phyloP scores from a whole-genome alignment of 1,140 invertebrate species.

The Musca vetustissima region DNA sequence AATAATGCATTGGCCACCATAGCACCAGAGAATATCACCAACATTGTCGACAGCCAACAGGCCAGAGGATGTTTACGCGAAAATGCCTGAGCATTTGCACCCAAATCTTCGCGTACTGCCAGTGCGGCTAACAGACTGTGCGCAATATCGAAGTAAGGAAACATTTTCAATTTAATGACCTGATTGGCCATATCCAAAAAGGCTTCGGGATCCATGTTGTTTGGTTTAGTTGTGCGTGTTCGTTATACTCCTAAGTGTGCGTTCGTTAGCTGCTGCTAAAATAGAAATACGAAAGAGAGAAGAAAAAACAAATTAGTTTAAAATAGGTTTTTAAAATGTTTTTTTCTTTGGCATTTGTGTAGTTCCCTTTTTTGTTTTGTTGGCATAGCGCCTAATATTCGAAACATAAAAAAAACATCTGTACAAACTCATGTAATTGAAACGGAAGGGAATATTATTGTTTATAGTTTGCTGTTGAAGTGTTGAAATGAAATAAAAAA shows the following conservation, averaged over 20 bases:
- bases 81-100: conserved; percentile 85
- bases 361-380: too few species aligned
- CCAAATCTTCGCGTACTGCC: conserved; percentile 93
- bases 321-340: too few species aligned
- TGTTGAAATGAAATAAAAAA: too few species aligned
- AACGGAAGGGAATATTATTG: too few species aligned
- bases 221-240: neutral
- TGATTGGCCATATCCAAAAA: conserved; percentile 97
- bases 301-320: too few species aligned
- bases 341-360: too few species aligned
- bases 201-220: conserved; percentile 89
- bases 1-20: conserved; percentile 92
- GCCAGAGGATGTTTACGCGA: conserved; percentile 95
- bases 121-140: conserved; percentile 88
- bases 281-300: neutral
- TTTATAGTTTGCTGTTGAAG: too few species aligned
- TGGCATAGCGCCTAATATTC: too few species aligned
- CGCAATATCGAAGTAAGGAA: conserved; percentile 97
- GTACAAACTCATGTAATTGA: too few species aligned
- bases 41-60: conserved; percentile 97
- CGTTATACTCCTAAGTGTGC: neutral
- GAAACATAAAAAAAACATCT: too few species aligned
- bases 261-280: neutral
- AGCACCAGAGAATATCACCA: conserved; percentile 96
- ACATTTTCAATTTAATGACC: conserved; percentile 99